Evolutionary conservation across 2,888 invertebrate genomes (phyloP), one percentile per base, ranked within the genome.

Genomic region (Liposcelis brunnea): DNA sequence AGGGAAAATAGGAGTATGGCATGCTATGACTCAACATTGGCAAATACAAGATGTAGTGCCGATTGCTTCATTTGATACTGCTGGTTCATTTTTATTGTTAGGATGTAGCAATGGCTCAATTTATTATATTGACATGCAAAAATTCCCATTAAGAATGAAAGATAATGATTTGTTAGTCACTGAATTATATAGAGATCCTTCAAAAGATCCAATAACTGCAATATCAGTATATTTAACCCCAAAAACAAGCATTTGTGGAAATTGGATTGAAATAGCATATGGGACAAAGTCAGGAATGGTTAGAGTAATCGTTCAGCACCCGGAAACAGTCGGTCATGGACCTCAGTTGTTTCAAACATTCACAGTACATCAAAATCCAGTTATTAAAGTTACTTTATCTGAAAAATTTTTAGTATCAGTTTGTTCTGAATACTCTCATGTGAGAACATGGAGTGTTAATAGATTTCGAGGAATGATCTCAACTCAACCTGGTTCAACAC

Each of bases 191-290:
- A 77, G 80, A 58, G 97, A 98, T 65, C 91, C 93, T 2, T 82
- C 85, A 51, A 81, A 82, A 55, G 97, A 97, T 63, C 85, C 89
- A 3, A 95, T 98, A 47, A 97, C 97, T 18, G 93, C 97, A 5
- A 90, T 98, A 59, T 94, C 94, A 26, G 95, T 97, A 2, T 98
- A 97, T 64, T 72, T 97, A 26, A 95, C 97, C n/a, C 95, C 95
- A 11, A 97, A 97, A 72, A 95, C 95, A 49, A 94, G 93, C 93
- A 71, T 93, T 48, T 91, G 91, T 65, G 95, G 95, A 37, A 97
- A 97, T 65, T 97, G 97, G 95, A 94, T 98, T 57, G 98, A 98
- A 68, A 97, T 98, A 56, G 98, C 97, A 1, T 98, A 98, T 62
- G 98, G 97, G 2, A 98, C 97, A 0, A 80, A 84, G 52, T 86